Base-by-base conservation (phyloP, 2,113 vertebrate genomes). In the Irena cyanogastra region DNA sequence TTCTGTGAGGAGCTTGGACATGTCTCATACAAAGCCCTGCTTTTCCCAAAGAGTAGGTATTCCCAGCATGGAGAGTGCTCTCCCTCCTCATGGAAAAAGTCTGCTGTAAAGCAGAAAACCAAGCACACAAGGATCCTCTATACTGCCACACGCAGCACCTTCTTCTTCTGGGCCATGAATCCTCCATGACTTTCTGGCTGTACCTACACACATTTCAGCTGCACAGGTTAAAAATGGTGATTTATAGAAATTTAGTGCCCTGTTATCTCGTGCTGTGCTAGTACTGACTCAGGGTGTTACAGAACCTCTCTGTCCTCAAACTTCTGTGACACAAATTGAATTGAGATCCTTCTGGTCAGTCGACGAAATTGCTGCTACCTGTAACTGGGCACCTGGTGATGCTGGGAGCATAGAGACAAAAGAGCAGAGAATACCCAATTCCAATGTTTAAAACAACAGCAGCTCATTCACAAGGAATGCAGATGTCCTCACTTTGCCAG, bases 181-280 rank as follows among this genome's bases (percentile, higher is more conserved):
- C 39, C 31, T 49, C n/a, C 31, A 22, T 2, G 47, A 50, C 52
- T n/a, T 56, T 24, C 27, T 3, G 3, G 6, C 33, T 80, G 49
- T 31, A 61, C 19, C 45, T 24, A 53, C 26, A 18, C 4, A 66
- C 47, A 52, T 16, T 84, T 57, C 85, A 87, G n/a, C n/a, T 52
- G 9, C 15, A 52, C 21, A 37, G 42, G 52, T 19, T 15, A 64
- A 72, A 49, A 77, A 30, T 15, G 13, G 39, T 1, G 2, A 52
- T 33, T 65, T 65, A 49, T 23, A 49, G 54, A 42, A 39, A 64
- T 16, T 11, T 7, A 52, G 71, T 37, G 57, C 8, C 31, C 57
- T 35, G 6, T 30, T 53, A 88, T 23, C 53, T 56, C 2, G 0
- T 0, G 0, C 59, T 64, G 30, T 11, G 30, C 59, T 50, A 35